A percentile compares a stretch with the other conserved stretches of the same genome.
These are phyloP conservation scores for Coregonus sp. DNA, from an alignment of 2,797 vertebrate species.

Conservation along the genomic window DNA sequence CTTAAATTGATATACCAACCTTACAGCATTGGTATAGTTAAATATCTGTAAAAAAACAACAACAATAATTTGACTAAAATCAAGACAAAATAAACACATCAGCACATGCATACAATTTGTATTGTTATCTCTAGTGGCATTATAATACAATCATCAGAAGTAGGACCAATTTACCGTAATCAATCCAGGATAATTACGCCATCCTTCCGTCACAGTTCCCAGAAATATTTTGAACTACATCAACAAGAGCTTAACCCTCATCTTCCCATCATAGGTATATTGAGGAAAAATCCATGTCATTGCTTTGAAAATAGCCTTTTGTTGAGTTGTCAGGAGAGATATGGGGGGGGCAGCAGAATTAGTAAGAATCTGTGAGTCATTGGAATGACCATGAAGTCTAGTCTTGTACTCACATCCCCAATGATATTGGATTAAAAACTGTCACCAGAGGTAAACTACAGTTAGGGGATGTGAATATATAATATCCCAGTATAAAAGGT, in stretches of 20 bases:
- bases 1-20: neutral
- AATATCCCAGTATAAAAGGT: neutral
- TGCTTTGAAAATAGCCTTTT: slow-evolving; percentile 76
- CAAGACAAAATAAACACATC: neutral
- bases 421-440: slow-evolving; percentile 52
- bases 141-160: slow-evolving; percentile 23
- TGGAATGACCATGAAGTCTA: slow-evolving; percentile 55
- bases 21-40: neutral
- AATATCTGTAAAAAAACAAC: neutral
- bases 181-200: slow-evolving; percentile 16
- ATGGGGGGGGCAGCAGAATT: slow-evolving; percentile 54
- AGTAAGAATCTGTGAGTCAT: slow-evolving; percentile 72
- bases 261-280: slow-evolving; percentile 70
- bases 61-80: neutral
- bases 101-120: neutral
- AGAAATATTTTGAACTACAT: slow-evolving; percentile 59
- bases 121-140: slow-evolving; percentile 33
- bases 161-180: slow-evolving; percentile 1
- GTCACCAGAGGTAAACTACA: slow-evolving; percentile 14
- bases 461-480: slow-evolving; percentile 15
- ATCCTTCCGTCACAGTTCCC: slow-evolving; percentile 48
- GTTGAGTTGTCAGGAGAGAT: slow-evolving; percentile 59
- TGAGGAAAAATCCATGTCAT: slow-evolving; percentile 68
- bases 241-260: slow-evolving; percentile 68
- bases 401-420: slow-evolving; percentile 52